A percentile compares a stretch with the other conserved stretches of the same genome.
Conservation (phyloP, 2,113 vertebrate species). For the Paracyprichromis sp. region DNA sequence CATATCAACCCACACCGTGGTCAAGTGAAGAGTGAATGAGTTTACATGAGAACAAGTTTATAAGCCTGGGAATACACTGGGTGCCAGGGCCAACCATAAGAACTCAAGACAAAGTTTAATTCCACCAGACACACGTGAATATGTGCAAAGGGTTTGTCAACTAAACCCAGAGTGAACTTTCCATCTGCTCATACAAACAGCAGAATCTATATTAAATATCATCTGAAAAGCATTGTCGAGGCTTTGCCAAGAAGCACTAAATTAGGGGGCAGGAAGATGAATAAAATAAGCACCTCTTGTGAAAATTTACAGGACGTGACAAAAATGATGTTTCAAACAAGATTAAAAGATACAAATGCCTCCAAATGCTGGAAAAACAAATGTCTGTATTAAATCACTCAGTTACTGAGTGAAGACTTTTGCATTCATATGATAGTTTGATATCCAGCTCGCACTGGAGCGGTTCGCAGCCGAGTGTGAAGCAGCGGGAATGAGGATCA, state of each 20-base stretch:
- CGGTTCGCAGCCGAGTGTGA: no score
- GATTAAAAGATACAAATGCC: not conserved
- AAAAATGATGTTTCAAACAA: not conserved
- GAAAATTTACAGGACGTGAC: not conserved
- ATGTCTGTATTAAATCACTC: not conserved
- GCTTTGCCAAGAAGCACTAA: not conserved
- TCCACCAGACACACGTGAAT: not conserved
- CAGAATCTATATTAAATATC: not conserved
- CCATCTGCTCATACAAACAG: not conserved
- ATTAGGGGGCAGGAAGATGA: not conserved
- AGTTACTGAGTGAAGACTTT: not conserved
- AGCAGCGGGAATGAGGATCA: no score
- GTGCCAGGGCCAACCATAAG: not conserved
- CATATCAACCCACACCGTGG: not conserved
- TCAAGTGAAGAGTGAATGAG: not conserved
- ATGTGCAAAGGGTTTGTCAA: not conserved
- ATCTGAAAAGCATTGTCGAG: not conserved
- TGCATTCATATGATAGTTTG: not conserved
- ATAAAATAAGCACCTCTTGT: not conserved
- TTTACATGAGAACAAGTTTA: not conserved
- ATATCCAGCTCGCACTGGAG: no score
- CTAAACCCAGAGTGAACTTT: not conserved
- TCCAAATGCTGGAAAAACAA: not conserved
- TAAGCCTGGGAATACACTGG: not conserved
- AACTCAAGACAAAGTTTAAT: not conserved